Conservation (phyloP, 2,888 invertebrate species). For the Ceramica pisi region DNA sequence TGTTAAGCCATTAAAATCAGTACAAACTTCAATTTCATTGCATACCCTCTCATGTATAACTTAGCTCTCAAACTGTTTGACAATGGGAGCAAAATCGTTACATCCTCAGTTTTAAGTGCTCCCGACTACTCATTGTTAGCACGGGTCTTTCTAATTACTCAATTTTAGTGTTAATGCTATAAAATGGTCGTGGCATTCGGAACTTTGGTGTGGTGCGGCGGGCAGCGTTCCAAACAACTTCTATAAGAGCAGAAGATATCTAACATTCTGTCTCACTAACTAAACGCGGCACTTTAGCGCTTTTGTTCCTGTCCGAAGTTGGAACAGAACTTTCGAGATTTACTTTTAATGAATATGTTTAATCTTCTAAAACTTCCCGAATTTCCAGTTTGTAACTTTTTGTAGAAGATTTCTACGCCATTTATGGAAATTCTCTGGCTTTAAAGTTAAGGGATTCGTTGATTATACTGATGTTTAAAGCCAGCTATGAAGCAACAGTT, state of each 20-base stretch:
- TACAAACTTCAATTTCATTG: conserved; percentile 51
- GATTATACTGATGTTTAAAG: neutral
- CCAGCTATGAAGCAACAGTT: conserved; percentile 9
- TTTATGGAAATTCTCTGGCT: conserved; percentile 34
- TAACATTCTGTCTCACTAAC: conserved; percentile 33
- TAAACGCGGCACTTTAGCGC: conserved; percentile 59
- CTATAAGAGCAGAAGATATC: conserved; percentile 57
- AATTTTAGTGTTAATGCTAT: conserved; percentile 58
- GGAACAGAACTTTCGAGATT: conserved; percentile 42
- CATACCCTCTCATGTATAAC: conserved; percentile 43
- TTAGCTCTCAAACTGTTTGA: conserved; percentile 42
- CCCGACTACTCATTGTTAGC: conserved; percentile 40
- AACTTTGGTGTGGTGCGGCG: conserved; percentile 41
- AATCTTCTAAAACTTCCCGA: conserved; percentile 20
- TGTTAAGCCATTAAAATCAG: conserved; percentile 25
- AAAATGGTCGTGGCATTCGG: conserved; percentile 40
- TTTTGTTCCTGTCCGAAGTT: conserved; percentile 34
- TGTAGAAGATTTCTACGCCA: conserved; percentile 18
- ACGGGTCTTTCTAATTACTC: conserved; percentile 57
- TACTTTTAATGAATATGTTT: conserved; percentile 50
- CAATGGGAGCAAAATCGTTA: conserved; percentile 20
- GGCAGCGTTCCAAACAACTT: conserved; percentile 75
- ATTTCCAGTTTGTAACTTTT: conserved; percentile 25
- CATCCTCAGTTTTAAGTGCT: conserved; percentile 28
- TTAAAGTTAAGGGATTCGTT: conserved; percentile 18